Evolutionary conservation across 2,888 invertebrate genomes (phyloP).

Genomic region (Pelosia muscerda): DNA sequence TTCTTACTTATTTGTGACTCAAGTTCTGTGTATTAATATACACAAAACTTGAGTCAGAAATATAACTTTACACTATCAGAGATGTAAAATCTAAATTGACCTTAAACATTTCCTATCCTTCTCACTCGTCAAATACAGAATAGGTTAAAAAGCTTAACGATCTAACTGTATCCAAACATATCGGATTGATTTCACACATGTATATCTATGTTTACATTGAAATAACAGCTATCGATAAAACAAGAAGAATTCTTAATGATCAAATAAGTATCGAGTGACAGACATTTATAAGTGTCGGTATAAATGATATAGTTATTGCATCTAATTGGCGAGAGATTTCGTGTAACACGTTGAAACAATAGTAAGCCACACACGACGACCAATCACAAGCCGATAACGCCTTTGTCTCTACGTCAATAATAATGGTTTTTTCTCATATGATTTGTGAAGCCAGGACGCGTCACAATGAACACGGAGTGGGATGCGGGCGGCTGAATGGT

Average conservation of each 20-base stretch:
- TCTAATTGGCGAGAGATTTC: slow-evolving; percentile 66
- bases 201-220: slow-evolving; percentile 50
- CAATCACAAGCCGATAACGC: slow-evolving; percentile 73
- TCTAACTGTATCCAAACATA: slow-evolving; percentile 48
- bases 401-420: slow-evolving; percentile 80
- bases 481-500: slow-evolving; percentile 83
- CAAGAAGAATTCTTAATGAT: slow-evolving; percentile 37
- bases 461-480: slow-evolving; percentile 76
- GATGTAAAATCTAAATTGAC: slow-evolving; percentile 31
- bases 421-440: slow-evolving; percentile 74
- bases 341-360: slow-evolving; percentile 59
- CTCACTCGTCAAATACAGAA: slow-evolving; percentile 41
- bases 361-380: slow-evolving; percentile 79
- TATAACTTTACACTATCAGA: slow-evolving; percentile 29
- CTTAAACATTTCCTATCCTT: slow-evolving; percentile 26
- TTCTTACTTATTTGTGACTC: slow-evolving; percentile 23
- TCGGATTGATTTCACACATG: slow-evolving; percentile 52
- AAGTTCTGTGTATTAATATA: too few species aligned
- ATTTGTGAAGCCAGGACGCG: slow-evolving; percentile 84
- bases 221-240: slow-evolving; percentile 40
- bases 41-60: slow-evolving; percentile 27
- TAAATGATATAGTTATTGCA: slow-evolving; percentile 67
- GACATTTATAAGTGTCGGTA: slow-evolving; percentile 47
- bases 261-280: slow-evolving; percentile 48
- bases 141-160: slow-evolving; percentile 42